phyloP scores from a whole-genome alignment of 2,888 invertebrate genomes.

The Melieria picta region DNA sequence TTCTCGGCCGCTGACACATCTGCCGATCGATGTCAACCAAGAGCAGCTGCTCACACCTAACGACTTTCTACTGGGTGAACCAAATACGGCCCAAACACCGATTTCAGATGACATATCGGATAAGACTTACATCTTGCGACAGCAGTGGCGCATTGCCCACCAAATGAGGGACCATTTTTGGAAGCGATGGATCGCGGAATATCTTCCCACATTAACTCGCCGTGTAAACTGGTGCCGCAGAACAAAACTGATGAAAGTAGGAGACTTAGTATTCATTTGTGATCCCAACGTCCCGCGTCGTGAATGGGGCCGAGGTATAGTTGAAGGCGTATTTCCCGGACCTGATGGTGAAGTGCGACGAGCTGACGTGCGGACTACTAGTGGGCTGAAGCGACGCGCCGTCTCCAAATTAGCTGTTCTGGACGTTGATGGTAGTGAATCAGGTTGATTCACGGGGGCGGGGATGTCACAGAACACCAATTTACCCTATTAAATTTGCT shows the following conservation, averaged over 20 bases:
- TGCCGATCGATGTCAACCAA: conserved; percentile 32
- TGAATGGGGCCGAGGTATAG: too few species aligned
- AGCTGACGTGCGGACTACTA: neutral
- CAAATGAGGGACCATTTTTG: conserved; percentile 4
- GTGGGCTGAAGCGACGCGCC: neutral
- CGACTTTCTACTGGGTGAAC: conserved; percentile 33
- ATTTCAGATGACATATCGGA: neutral
- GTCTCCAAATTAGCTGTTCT: neutral
- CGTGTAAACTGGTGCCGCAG: conserved; percentile 40
- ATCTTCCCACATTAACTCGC: conserved; percentile 5
- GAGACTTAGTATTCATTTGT: conserved; percentile 50
- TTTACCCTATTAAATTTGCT: too few species aligned
- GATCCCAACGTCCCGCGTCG: too few species aligned
- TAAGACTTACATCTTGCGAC: neutral
- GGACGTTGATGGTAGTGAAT: conserved; percentile 1
- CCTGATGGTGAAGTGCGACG: too few species aligned
- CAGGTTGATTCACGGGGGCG: conserved; percentile 1
- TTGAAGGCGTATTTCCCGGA: too few species aligned
- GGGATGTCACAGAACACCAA: neutral
- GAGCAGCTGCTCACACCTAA: conserved; percentile 40
- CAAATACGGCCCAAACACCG: conserved; percentile 32
- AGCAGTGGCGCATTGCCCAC: neutral
- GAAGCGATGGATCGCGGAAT: conserved; percentile 3
- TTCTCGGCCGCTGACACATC: conserved; percentile 29
- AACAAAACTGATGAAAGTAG: conserved; percentile 50